Base-by-base conservation (phyloP, 2,797 vertebrate species). In the Cryptoblepharus egeriae region DNA sequence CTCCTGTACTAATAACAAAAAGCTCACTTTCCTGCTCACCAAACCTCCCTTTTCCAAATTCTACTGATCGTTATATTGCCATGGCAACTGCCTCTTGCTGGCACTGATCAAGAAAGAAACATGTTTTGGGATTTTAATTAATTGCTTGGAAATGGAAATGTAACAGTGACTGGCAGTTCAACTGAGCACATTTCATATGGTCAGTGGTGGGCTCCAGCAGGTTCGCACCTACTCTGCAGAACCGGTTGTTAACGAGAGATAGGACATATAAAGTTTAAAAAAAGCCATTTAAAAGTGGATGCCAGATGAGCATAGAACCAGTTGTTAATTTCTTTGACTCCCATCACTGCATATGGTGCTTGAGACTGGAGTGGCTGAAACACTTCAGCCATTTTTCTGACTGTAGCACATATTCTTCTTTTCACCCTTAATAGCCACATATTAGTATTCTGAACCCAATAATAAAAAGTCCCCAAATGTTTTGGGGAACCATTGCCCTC, bases 91-190 rank as follows among this genome's bases (percentile, higher is more conserved):
- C 94, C 88, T 94, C 95, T 94, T 96, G 93, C 94, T 96, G 94
- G 95, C 95, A 93, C 64, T 92, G 93, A 96, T 96, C 94, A 96
- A 96, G 93, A 94, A 95, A 93, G 32, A 92, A 95, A 95, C 91
- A 94, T 95, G 95, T 96, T 96, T 95, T 95, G 93, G 94, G 95
- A 95, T 96, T 96, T 95, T 96, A 96, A 96, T 96, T 96, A 96
- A 96, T 96, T 96, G 95, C 95, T 96, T 96, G 95, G 95, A 96
- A 96, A 96, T 96, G 95, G 93, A 96, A 96, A 96, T 96, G 94
- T 94, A 95, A 93, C 89, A 89, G 90, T 93, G 91, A 94, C 93
- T 94, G 95, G 94, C 94, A 93, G 94, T 95, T 95, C 91, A 93
- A 93, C 94, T 93, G 91, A 96, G 95, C 91, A 94, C 89, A 88